Evolutionary conservation across 1,140 invertebrate species (phyloP), one percentile per base, ranked within the genome.

Genomic region (Bombus fervidus): DNA sequence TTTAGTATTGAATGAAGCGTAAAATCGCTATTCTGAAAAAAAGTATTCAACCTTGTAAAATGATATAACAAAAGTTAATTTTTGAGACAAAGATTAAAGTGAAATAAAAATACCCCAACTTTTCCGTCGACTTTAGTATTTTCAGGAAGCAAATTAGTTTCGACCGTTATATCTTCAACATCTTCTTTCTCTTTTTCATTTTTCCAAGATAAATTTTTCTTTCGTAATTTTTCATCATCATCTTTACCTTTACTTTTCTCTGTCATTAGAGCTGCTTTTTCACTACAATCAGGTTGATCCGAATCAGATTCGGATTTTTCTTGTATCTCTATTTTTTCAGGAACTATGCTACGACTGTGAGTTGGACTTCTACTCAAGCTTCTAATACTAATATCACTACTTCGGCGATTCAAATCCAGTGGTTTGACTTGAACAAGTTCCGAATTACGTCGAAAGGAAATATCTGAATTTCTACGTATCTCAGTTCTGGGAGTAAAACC

Each of bases 1-100:
- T 96, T 96, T 72, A 96, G 86, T 87, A 96, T 96, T 6, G 96
- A 96, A 68, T 96, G 95, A 80, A 96, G 93, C 37, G 96, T 96
- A 34, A 94, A 94, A 83, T 95, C 94, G 6, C 89, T 91, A 80
- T 81, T 82, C 92, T 93, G 77, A 64, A 87, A 91, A 41, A 53
- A 86, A 66, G 59, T 8, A 10, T 83, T 57, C 18, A 68, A 34
- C 31, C 9, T 4, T 57, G 2, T n/a, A 66, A 64, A 76, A 53
- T 37, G 10, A 37, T 34, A 9, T 28, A 39, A 83, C 2, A n/a
- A 15, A 83, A 62, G 18, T 34, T 8, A 59, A 2, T 59, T 31
- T 34, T 68, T 37, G 6, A 25, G 18, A 25, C 22, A 34, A 34
- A 10, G 8, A 37, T 34, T 68, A 68, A 59, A 25, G 6, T 41